These are phyloP conservation scores for Actinostola sp. DNA, from an alignment of 92 coral and sea anemone species.

Conservation along the genomic window DNA sequence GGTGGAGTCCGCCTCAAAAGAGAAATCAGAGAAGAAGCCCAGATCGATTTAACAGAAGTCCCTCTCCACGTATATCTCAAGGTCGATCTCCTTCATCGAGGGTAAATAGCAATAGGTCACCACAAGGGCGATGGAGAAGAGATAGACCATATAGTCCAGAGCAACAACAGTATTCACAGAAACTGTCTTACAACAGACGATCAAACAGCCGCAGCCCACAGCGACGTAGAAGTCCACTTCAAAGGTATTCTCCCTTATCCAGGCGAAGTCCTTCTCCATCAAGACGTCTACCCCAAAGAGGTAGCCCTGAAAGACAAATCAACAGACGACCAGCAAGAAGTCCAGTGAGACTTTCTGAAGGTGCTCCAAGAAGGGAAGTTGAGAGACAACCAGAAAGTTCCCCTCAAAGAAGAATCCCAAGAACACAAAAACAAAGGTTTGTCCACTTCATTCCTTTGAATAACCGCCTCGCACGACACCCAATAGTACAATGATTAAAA, in stretches of 20 bases:
- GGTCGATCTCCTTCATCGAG: constrained; percentile 20
- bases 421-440: constrained; percentile 24
- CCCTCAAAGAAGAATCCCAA: background rate
- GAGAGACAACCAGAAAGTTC: background rate
- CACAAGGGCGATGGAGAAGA: constrained; percentile 16
- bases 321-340: constrained; percentile 8
- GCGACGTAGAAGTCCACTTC: constrained; percentile 49
- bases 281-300: constrained; percentile 5
- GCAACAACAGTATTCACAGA: constrained; percentile 4
- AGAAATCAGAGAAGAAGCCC: constrained; percentile 56
- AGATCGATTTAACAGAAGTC: constrained; percentile 11
- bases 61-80: constrained; percentile 46
- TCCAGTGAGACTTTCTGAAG: background rate
- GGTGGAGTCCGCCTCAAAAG: constrained; percentile 16
- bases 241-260: background rate
- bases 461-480: too few species aligned
- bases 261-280: constrained; percentile 10
- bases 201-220: constrained; percentile 43
- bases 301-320: constrained; percentile 22
- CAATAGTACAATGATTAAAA: too few species aligned
- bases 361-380: background rate
- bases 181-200: constrained; percentile 14
- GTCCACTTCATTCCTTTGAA: background rate
- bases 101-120: background rate
- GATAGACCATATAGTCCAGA: constrained; percentile 35